Conservation (phyloP, 2,888 invertebrate genomes). For the Yponomeuta plumbellus region DNA sequence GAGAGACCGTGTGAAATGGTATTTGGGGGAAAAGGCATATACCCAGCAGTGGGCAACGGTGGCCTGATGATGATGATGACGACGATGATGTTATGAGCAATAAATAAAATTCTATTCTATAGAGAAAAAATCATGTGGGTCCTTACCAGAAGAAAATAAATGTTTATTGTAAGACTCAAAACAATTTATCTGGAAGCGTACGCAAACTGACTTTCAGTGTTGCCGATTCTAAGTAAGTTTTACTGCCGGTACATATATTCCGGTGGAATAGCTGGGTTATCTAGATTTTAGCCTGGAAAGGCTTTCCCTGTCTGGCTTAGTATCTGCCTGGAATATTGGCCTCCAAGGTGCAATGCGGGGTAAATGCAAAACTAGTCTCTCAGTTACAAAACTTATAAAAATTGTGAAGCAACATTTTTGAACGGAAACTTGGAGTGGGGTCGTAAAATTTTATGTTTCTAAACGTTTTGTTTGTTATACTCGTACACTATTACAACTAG, state of each 20-base stretch:
- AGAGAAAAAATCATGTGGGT: too few species aligned
- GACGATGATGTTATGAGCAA: too few species aligned
- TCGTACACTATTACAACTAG: not conserved
- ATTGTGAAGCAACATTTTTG: not conserved
- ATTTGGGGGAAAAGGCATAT: too few species aligned
- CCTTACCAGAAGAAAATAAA: too few species aligned
- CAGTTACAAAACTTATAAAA: not conserved
- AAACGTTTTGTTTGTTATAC: not conserved
- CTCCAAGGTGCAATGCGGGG: conserved; percentile 6
- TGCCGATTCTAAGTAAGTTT: not conserved
- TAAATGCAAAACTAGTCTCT: not conserved
- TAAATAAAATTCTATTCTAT: too few species aligned
- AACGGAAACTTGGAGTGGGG: not conserved
- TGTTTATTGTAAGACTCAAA: too few species aligned
- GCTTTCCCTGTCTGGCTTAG: conserved; percentile 27
- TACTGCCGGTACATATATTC: conserved; percentile 16
- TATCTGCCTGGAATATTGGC: conserved; percentile 15
- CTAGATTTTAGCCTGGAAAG: conserved; percentile 32
- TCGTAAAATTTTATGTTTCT: not conserved
- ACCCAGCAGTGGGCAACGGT: too few species aligned
- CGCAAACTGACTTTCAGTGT: not conserved
- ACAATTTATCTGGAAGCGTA: too few species aligned
- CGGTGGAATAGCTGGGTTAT: conserved; percentile 26
- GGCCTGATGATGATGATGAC: too few species aligned
- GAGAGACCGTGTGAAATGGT: too few species aligned